These are phyloP conservation scores for Paralvinella palmiformis DNA, from an alignment of 1,140 invertebrate genomes.

Conservation along the genomic window DNA sequence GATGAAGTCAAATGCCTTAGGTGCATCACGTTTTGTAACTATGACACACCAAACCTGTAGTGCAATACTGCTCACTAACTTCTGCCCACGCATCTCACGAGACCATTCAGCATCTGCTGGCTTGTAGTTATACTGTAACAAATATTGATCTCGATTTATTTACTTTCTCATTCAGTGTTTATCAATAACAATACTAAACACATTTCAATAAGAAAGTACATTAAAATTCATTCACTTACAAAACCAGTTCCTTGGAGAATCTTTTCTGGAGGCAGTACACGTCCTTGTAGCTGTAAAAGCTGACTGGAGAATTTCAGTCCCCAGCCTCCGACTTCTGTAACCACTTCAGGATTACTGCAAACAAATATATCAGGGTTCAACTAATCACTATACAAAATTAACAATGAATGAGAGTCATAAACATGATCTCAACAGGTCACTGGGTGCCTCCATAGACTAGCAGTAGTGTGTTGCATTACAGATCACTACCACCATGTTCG, in stretches of 20 bases:
- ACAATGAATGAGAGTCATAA: background rate
- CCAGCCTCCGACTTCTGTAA: conserved; percentile 67
- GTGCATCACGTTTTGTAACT: conserved; percentile 57
- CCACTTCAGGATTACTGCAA: background rate
- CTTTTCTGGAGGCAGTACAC: conserved; percentile 62
- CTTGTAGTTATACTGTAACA: conserved; percentile 5
- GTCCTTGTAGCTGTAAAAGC: conserved; percentile 52
- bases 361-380: no score
- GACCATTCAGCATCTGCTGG: conserved; percentile 65
- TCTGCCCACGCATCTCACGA: conserved; percentile 48
- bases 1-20: conserved; percentile 59
- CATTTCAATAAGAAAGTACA: no score
- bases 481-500: no score
- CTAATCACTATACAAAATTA: background rate
- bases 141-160: no score
- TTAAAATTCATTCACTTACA: no score
- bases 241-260: no score
- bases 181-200: no score
- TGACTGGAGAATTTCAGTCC: conserved; percentile 60
- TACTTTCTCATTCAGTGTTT: no score
- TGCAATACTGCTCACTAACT: conserved; percentile 51
- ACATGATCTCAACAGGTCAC: background rate
- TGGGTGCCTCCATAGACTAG: no score
- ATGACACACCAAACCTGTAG: conserved; percentile 66
- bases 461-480: no score